Percentiles rank a stretch among this genome's conserved stretches.
Evolutionary conservation across 2,797 vertebrate genomes (phyloP).

Genomic region (Dipus sagitta): DNA sequence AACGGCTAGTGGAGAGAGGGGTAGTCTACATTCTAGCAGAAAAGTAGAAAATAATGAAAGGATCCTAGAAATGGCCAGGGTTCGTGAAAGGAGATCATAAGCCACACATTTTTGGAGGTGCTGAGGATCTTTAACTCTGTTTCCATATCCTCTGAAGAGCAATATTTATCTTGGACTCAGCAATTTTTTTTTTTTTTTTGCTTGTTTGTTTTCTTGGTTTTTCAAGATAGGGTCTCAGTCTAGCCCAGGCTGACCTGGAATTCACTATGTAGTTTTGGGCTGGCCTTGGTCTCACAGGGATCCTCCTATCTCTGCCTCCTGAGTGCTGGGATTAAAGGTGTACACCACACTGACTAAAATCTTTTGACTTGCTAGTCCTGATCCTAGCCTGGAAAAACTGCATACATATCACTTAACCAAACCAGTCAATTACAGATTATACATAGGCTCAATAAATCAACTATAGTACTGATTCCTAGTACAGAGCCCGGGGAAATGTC

Average conservation of each 20-base stretch:
- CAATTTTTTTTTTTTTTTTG: too few relatives aligned
- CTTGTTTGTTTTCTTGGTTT: too few relatives aligned
- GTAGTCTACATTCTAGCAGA: not conserved
- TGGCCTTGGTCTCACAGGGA: too few relatives aligned
- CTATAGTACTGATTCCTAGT: too few relatives aligned
- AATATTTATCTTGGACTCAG: not conserved
- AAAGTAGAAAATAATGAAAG: not conserved
- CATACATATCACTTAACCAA: fast-evolving
- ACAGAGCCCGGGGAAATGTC: not conserved
- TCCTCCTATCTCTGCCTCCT: too few relatives aligned
- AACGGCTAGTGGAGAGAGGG: constrained; percentile 28
- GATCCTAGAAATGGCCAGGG: not conserved
- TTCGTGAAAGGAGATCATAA: not conserved
- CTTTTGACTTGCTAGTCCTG: not conserved
- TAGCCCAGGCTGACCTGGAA: too few relatives aligned
- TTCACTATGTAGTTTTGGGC: too few relatives aligned
- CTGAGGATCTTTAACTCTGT: not conserved
- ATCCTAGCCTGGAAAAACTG: not conserved
- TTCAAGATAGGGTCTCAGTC: too few relatives aligned
- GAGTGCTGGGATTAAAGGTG: too few relatives aligned
- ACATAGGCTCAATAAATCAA: not conserved
- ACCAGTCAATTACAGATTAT: not conserved
- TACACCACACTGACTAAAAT: too few relatives aligned
- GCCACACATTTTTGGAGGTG: not conserved
- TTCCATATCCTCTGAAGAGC: not conserved